Base-by-base conservation (phyloP, 2,113 vertebrate species). In the Phodopus roborovskii region DNA sequence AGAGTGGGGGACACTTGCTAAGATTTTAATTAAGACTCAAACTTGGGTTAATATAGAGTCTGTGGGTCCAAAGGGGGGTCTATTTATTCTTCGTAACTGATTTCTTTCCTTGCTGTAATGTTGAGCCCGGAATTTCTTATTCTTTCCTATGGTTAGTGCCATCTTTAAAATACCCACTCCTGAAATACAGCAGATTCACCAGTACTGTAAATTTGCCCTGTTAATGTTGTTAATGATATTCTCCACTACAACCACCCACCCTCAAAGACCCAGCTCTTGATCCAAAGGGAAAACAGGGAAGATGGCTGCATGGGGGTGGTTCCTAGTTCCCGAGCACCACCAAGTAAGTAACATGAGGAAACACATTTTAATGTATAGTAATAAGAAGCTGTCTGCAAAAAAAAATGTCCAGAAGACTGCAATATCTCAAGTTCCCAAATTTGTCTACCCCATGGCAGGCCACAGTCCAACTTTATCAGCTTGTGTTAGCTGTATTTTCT, bases 1-100 rank as follows among this genome's bases (percentile, higher is more conserved):
- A 64, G 13, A 58, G 9, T 28, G 12, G n/a, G 15, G 10, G 26
- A 15, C 16, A 74, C 60, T 96, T 56, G 36, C 90, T 48, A 86
- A 74, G 45, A 78, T 89, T 92, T 79, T 94, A 66, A 78, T 73
- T 92, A 95, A 92, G 50, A 39, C 53, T 92, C 78, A 75, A 58
- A 73, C 50, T 91, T 92, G 50, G 58, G 15, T 39, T 75, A 70
- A 58, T 74, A 48, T n/a, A 73, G 13, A 50, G 28, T 53, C 68
- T 86, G 22, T 28, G 9, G 56, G 19, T 20, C 56, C 66, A 92
- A n/a, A 71, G 42, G 45, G 45, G 3, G 12, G 42, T 53, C 22
- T 39, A 45, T 90, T 71, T 33, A 53, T 89, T 64, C 20, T 86
- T 91, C 77, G 84, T 42, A 95, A 36, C 53, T 60, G 7, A 53